Base-by-base conservation (phyloP, 2,888 invertebrate species). In the Octonoba sinensis region DNA sequence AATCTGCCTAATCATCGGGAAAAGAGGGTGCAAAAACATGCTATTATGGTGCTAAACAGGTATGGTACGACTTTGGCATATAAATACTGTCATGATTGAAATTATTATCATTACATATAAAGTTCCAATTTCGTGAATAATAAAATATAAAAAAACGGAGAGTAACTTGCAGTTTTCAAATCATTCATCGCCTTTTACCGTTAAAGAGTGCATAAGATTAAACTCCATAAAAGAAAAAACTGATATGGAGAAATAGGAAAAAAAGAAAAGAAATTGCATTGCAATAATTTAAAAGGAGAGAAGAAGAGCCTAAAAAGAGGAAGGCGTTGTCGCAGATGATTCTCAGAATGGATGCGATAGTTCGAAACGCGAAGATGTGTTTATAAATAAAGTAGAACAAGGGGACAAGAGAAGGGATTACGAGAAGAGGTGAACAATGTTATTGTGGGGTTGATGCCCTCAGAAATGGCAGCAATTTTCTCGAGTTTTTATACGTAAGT, bases 401-500 rank as follows among this genome's bases (percentile, higher is more conserved):
- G 20, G 20, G 20, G 60, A 49, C 20, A 66, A 64, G 24, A 56
- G 47, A 36, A 60, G n/a, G 59, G 60, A 71, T n/a, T 3, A 8
- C 16, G 18, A 47, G 3, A 71, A 60, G 11, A 13, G 27, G 49
- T 20, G 27, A 20, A 20, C 18, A 46, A 64, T 36, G 44, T n/a
- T 60, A 67, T 49, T 65, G 44, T 54, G 54, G 54, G 76, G 76
- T 69, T 76, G 76, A 62, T 69, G 76, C 16, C 67, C 76, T 46
- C 8, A 44, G 69, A 74, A 49, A 69, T 18, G 62, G 36, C 60
- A 16, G 69, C 36, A 62, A 76, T 76, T 76, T 76, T 74, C 66
- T 59, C 22, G 12, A 0, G 51, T 20, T 49, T 67, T 67, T 60
- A 62, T 54, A 27, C 56, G 54, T n/a, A 22, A 36, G 62, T 60